Conservation (phyloP, 2,797 vertebrate species). For the Halcyon chelicuti region DNA sequence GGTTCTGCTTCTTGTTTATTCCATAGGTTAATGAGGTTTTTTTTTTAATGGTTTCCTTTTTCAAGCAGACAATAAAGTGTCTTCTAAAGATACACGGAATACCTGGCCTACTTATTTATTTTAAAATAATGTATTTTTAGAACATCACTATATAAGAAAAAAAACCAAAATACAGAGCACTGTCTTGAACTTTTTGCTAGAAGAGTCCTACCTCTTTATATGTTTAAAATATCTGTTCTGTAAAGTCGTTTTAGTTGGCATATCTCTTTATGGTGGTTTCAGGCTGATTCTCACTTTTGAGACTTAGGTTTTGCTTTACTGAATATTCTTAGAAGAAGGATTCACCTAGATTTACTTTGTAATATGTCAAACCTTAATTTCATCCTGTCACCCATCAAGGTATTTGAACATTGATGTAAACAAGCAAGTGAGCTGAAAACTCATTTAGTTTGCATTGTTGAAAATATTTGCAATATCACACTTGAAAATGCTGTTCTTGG, state of each 20-base stretch:
- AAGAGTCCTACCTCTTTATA: background rate
- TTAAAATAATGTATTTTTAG: background rate
- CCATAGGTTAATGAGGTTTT: rapidly evolving
- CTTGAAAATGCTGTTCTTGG: background rate
- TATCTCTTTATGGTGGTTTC: background rate
- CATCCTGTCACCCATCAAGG: background rate
- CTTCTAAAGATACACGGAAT: background rate
- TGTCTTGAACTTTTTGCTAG: background rate
- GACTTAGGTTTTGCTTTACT: background rate
- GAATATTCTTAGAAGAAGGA: background rate
- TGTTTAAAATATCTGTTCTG: background rate
- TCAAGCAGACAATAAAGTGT: background rate
- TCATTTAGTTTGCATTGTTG: background rate
- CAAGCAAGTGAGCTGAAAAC: background rate
- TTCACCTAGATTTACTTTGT: background rate
- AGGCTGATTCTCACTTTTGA: background rate
- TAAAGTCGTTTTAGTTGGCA: background rate
- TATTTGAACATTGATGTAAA: background rate
- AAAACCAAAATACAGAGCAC: background rate
- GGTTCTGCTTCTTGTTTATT: background rate
- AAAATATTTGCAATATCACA: background rate
- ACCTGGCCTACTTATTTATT: background rate
- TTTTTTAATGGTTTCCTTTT: background rate
- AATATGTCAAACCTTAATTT: background rate
- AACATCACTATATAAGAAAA: background rate